Base-by-base conservation (phyloP, 2,113 vertebrate genomes). In the Hydrolagus affinis region DNA sequence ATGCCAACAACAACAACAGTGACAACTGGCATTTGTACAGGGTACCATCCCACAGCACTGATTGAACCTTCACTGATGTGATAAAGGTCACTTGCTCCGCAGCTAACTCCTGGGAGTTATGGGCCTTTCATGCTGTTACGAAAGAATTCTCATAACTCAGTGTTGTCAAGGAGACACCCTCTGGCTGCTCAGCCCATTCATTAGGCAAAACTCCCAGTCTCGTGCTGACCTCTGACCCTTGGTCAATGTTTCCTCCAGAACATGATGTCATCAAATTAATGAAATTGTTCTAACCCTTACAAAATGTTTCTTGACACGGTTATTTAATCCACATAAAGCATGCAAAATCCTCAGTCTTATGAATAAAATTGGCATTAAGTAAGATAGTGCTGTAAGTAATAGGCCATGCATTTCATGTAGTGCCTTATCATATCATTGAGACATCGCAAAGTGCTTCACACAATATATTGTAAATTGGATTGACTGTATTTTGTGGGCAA, bases 241-340 rank as follows among this genome's bases (percentile, higher is more conserved):
- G 2, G 25, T 80, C n/a, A 64, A 66, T 83, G 32, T 83, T 32
- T 66, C 19, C 62, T 68, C 32, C 78, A 28, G 21, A 21, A 83
- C 66, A 83, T 83, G 78, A 83, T 83, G 62, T 83, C 78, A 83
- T 83, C 25, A 66, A 32, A 23, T 62, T 83, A 66, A 30, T 83
- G 78, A 83, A 66, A 83, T 68, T 25, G 25, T 32, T 62, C 62
- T 66, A 66, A 23, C 62, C 28, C 78, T 68, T 77, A 21, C 62
- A 15, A 59, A 59, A 78, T 77, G 23, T 44, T 44, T 44, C 44
- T 44, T 44, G 76, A 8, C 3, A 21, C 14, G 44, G 1, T 80
- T 64, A 25, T 78, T 62, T 62, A 68, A 30, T 64, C 15, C 32
- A 25, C 12, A 17, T 25, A 15, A 62, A 80, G 23, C 28, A 62